These are phyloP conservation scores for Tragelaphus buxtoni DNA, from an alignment of 2,113 vertebrate species.

Conservation along the genomic window DNA sequence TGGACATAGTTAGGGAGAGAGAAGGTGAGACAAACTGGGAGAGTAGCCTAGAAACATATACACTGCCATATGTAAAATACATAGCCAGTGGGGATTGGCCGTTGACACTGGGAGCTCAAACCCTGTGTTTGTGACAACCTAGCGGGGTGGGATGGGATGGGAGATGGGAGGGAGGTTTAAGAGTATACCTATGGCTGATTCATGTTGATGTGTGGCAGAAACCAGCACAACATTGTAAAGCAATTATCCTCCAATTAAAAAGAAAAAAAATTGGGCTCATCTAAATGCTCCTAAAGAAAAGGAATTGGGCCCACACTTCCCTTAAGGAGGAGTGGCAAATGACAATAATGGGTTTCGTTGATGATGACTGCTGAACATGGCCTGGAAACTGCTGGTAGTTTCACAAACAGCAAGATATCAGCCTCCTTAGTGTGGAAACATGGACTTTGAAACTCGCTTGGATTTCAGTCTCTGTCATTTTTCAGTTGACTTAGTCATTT, in stretches of 20 bases:
- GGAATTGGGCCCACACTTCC: background rate
- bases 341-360: background rate
- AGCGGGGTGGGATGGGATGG: background rate
- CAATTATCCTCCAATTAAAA: background rate
- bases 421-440: background rate
- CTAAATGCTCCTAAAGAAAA: background rate
- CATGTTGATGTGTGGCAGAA: background rate
- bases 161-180: background rate
- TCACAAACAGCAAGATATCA: background rate
- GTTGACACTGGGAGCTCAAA: accelerated
- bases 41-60: background rate
- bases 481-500: background rate
- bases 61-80: background rate
- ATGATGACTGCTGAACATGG: background rate
- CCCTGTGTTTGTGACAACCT: background rate
- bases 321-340: background rate
- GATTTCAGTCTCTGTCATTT: background rate
- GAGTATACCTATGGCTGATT: background rate
- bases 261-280: background rate
- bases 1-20: background rate
- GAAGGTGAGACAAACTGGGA: background rate
- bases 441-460: background rate
- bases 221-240: background rate
- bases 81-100: background rate
- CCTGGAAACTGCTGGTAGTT: background rate